Evolutionary conservation across 2,888 invertebrate genomes (phyloP).

Genomic region (Tetragonula carbonaria): DNA sequence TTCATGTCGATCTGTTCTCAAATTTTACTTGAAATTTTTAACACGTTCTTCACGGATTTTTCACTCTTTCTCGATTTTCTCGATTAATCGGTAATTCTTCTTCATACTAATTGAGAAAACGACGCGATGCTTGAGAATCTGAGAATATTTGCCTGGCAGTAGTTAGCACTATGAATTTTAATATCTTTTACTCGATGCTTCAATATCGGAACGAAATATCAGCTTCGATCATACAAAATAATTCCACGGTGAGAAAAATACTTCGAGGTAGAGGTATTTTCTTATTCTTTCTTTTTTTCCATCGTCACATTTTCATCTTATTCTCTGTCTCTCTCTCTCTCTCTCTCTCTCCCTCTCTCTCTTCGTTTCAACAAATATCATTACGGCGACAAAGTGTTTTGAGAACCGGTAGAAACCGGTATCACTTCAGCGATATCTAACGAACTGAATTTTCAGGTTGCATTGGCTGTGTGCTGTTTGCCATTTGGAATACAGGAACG

Average conservation of each 20-base stretch:
- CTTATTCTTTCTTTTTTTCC: no score
- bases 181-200: background rate
- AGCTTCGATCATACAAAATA: background rate
- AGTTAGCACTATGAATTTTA: background rate
- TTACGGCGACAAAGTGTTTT: background rate
- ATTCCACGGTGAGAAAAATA: background rate
- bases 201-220: no score
- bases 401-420: background rate
- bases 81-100: background rate
- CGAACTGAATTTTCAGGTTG: slow-evolving; percentile 7
- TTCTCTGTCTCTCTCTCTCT: no score
- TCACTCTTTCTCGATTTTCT: background rate
- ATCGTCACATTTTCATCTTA: no score
- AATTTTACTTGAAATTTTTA: background rate
- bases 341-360: no score
- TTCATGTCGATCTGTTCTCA: no score
- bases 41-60: no score
- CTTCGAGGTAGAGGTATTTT: background rate
- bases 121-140: background rate
- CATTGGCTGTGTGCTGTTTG: background rate
- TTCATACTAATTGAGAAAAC: background rate
- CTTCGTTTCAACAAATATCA: background rate
- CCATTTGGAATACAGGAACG: no score
- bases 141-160: background rate
- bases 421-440: slow-evolving; percentile 3